Evolutionary conservation across 2,797 vertebrate species (phyloP).

Genomic region (Aplochiton taeniatus): DNA sequence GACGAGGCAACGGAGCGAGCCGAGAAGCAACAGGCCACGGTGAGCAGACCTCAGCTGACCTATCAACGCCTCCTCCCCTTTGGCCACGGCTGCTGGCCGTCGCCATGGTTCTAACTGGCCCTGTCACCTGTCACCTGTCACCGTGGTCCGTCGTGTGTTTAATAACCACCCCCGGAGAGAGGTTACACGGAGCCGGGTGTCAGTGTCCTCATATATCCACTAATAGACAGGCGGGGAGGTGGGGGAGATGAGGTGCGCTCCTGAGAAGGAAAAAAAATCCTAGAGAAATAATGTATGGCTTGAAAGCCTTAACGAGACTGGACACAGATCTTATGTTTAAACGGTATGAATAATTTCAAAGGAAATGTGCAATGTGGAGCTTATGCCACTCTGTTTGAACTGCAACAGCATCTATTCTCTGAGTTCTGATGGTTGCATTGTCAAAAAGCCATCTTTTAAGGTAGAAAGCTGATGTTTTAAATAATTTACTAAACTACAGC

Average conservation of each 20-base stretch:
- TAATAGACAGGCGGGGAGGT: conserved; percentile 2
- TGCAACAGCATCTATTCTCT: neutral
- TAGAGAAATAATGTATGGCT: neutral
- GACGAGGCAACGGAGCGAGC: conserved; percentile 91
- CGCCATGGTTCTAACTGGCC: conserved; percentile 39
- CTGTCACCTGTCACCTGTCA: conserved; percentile 68
- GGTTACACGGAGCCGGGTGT: conserved; percentile 22
- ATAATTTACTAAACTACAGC: too few species aligned
- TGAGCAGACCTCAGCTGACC: conserved; percentile 71
- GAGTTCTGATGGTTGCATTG: neutral
- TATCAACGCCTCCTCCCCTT: conserved; percentile 30
- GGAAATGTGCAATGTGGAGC: neutral
- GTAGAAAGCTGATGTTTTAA: too few species aligned
- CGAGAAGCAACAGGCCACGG: conserved; percentile 95
- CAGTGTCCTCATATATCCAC: neutral
- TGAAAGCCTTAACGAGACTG: conserved; percentile 17
- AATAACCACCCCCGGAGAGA: conserved; percentile 48
- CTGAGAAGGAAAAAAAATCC: neutral
- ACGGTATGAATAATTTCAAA: conserved; percentile 8
- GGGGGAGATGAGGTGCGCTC: neutral
- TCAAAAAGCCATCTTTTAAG: neutral
- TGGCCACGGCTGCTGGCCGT: neutral
- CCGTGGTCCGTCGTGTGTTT: conserved; percentile 39
- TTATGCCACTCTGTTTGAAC: neutral
- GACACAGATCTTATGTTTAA: conserved; percentile 24